Evolutionary conservation across 2,888 invertebrate genomes (phyloP).

Genomic region (Ornithoptera priamus): DNA sequence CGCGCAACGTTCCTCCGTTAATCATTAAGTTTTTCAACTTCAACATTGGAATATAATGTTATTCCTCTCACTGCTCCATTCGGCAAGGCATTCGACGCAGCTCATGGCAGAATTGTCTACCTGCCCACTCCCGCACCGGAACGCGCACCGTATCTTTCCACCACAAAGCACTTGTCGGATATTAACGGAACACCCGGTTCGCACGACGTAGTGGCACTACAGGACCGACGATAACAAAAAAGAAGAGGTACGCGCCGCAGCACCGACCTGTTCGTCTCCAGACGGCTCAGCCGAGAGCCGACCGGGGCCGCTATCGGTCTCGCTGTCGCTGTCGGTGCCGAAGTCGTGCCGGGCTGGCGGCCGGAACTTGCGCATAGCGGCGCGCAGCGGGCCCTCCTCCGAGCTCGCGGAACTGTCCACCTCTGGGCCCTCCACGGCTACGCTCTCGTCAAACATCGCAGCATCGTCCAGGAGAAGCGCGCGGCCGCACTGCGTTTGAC

Average conservation of each 20-base stretch:
- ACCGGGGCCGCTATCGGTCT: conserved; percentile 51
- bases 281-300: conserved; percentile 57
- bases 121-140: too few species aligned
- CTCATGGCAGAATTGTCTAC: too few species aligned
- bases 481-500: conserved; percentile 60
- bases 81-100: too few species aligned
- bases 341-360: conserved; percentile 72
- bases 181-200: too few species aligned
- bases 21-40: too few species aligned
- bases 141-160: too few species aligned
- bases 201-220: too few species aligned
- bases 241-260: neutral
- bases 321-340: conserved; percentile 69
- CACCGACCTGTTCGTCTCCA: conserved; percentile 58
- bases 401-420: conserved; percentile 74
- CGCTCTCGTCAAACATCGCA: conserved; percentile 81
- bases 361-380: conserved; percentile 71
- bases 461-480: conserved; percentile 38
- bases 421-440: conserved; percentile 78
- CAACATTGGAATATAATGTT: too few species aligned
- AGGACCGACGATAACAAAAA: too few species aligned
- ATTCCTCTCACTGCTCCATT: too few species aligned
- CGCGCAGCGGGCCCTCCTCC: conserved; percentile 55
- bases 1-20: too few species aligned
- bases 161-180: too few species aligned